Evolutionary conservation across 2,113 vertebrate genomes (phyloP), one percentile per base, ranked within the genome.

Genomic region (Actenoides lindsayi): DNA sequence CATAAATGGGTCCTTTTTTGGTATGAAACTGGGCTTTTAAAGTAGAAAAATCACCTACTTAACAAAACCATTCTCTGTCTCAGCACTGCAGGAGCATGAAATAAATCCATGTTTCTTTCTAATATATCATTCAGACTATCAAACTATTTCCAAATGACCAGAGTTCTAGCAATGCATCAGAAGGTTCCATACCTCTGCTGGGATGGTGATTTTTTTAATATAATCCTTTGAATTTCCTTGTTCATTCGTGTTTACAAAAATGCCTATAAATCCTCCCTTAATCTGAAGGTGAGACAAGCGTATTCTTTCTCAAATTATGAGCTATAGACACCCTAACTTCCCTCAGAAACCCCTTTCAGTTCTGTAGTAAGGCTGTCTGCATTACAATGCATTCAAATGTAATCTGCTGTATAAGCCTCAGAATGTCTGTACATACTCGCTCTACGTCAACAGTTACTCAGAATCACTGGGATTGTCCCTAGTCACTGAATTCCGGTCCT

Each of bases 11-110:
- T 93, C 84, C 74, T 93, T 95, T 95, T 96, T 97, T 96, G 93
- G 68, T 96, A 97, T 97, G 96, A 97, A 96, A 94, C 95, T 96
- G 93, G 94, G 94, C 90, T 96, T 95, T 97, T 96, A 96, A 93
- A 96, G 93, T 94, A 97, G 89, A 87, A 96, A 94, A 94, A 96
- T 91, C 92, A 96, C 95, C 96, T 96, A 96, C 94, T 97, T 96
- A 97, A 97, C 97, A 96, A 97, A 96, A 96, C 92, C 83, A 73
- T 96, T 94, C 42, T 73, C 94, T 94, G 92, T 94, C 96, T 96
- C 90, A 96, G 94, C 96, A 92, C 89, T 93, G 91, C 92, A 87
- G 94, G 89, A 90, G 93, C 92, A 97, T 97, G 93, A 96, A 97
- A 96, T 95, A 96, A 97, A 97, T 96, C 90, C 87, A 90, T 94